These are phyloP conservation scores for Drosophila tripunctata DNA, from an alignment of 2,888 invertebrate species.

Conservation along the genomic window DNA sequence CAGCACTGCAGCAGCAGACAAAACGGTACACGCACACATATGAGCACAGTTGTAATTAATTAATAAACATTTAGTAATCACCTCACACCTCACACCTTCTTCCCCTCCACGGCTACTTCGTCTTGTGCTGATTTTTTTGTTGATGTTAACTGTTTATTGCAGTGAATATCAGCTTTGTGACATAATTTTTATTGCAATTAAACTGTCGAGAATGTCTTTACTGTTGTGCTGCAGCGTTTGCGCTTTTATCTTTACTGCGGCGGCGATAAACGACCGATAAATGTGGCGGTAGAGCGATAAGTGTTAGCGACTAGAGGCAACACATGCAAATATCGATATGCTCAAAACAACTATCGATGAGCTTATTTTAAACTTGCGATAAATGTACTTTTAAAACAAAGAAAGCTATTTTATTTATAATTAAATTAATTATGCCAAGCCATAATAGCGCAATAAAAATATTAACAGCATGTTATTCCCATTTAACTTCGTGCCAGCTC, in stretches of 20 bases:
- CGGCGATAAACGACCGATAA: slow-evolving; percentile 30
- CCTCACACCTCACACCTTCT: slow-evolving; percentile 42
- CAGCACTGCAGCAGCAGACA: slow-evolving; percentile 49
- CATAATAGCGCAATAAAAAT: no score
- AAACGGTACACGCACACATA: slow-evolving; percentile 52
- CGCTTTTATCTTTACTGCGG: slow-evolving; percentile 58
- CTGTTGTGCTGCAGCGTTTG: slow-evolving; percentile 47
- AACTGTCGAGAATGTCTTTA: slow-evolving; percentile 44
- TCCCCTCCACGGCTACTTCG: slow-evolving; percentile 47
- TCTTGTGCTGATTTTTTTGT: no score
- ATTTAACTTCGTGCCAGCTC: slow-evolving; percentile 15
- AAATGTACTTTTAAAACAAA: neutral
- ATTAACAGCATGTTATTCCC: neutral
- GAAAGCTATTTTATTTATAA: neutral
- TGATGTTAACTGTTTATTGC: slow-evolving; percentile 33
- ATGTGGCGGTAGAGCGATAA: slow-evolving; percentile 1
- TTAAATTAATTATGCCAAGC: no score
- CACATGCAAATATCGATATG: neutral
- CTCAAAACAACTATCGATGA: neutral
- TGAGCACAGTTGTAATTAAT: slow-evolving; percentile 39
- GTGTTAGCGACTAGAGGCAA: neutral
- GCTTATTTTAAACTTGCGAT: neutral
- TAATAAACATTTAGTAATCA: slow-evolving; percentile 51
- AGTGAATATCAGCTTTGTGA: slow-evolving; percentile 60
- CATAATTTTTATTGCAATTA: slow-evolving; percentile 58